Evolutionary conservation across 2,113 vertebrate species (phyloP).

Genomic region (Callopanchax toddi): DNA sequence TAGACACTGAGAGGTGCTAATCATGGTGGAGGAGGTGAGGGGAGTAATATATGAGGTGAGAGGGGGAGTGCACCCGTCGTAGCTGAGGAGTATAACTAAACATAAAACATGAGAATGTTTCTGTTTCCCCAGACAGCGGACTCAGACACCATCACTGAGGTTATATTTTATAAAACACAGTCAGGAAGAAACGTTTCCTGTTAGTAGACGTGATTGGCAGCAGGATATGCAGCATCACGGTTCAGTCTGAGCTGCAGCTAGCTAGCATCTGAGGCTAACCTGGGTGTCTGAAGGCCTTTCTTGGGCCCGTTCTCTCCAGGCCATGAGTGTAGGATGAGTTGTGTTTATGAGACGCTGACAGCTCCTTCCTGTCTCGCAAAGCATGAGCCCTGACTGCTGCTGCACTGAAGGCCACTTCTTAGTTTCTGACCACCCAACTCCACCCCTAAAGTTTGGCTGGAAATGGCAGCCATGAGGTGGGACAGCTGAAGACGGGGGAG

Average conservation of each 20-base stretch:
- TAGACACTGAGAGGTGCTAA: slow-evolving; percentile 46
- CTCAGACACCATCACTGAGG: slow-evolving; percentile 1
- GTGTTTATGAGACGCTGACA: slow-evolving; percentile 81
- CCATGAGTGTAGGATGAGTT: slow-evolving; percentile 68
- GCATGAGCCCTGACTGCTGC: slow-evolving; percentile 61
- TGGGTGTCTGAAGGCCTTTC: slow-evolving; percentile 33
- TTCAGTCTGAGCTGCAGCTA: slow-evolving; percentile 14
- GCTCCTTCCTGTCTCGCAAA: slow-evolving; percentile 80
- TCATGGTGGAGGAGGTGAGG: slow-evolving; percentile 17
- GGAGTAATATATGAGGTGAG: slow-evolving; percentile 39
- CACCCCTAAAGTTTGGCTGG: slow-evolving; percentile 54
- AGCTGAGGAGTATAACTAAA: slow-evolving; percentile 17
- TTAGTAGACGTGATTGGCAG: slow-evolving; percentile 8
- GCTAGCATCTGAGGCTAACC: slow-evolving; percentile 20
- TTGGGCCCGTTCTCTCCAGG: slow-evolving; percentile 46
- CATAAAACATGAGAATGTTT: slow-evolving; percentile 8
- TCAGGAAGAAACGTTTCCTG: neutral
- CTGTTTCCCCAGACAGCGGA: slow-evolving; percentile 20
- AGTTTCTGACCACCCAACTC: slow-evolving; percentile 62
- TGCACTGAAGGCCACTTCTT: slow-evolving; percentile 49
- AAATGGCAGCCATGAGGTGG: slow-evolving; percentile 61
- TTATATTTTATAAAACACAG: slow-evolving; percentile 10
- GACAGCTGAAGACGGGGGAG: slow-evolving; percentile 66
- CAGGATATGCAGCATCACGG: neutral
- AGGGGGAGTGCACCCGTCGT: slow-evolving; percentile 30